Base-by-base conservation (phyloP, 2,797 vertebrate species). In the Bradypodion ventrale region DNA sequence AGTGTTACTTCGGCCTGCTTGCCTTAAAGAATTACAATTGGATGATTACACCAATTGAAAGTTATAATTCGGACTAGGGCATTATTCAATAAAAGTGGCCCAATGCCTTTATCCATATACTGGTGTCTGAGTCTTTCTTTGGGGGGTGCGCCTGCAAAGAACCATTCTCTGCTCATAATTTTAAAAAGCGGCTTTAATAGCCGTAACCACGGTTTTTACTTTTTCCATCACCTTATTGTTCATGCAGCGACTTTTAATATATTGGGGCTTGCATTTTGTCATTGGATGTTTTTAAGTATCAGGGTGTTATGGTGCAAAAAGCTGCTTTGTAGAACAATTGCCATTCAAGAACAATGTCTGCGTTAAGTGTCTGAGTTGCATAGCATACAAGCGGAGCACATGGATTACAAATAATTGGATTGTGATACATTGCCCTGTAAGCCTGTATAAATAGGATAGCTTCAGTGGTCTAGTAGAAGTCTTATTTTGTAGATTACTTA, bases 241-340 rank as follows among this genome's bases (percentile, higher is more conserved):
- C 81, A 32, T 68, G 42, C 52, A 56, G 21, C 56, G 73, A 1
- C 83, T 85, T 82, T 0, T 0, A 73, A 15, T 83, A 72, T 68
- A 65, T 75, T 40, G 29, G 74, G 7, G 73, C 49, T 52, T 79
- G 75, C 23, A 13, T 77, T 88, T 27, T 82, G 35, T 77, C 10
- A 52, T 56, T 21, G 21, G 16, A 4, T 56, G 16, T 3, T 56
- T 56, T 56, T 2, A 56, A 1, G 40, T 62, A 29, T 19, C 29
- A 16, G 29, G 40, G 23, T 27, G 75, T 77, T 84, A 74, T 6
- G 29, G 78, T 69, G 60, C 84, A 44, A 68, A 80, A 81, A 80
- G 21, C 52, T 81, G 49, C 23, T 76, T 81, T 81, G 21, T 4
- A 56, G 52, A 56, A 19, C 16, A 56, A 56, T 16, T 85, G 72